Evolutionary conservation across 2,888 invertebrate genomes (phyloP).

Genomic region (Liopterus haemorrhoidalis): DNA sequence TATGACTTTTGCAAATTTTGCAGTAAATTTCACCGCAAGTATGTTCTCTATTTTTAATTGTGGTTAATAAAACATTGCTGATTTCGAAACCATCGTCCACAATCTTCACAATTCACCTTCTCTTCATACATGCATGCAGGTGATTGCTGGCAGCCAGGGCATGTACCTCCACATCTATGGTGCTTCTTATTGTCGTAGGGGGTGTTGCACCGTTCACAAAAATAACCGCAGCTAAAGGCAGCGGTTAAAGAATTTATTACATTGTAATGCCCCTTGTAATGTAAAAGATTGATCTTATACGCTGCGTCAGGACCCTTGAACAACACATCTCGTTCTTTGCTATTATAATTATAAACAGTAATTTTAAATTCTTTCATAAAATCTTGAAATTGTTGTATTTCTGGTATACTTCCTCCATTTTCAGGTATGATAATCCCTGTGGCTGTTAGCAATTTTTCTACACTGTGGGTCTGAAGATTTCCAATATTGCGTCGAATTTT

Average conservation of each 20-base stretch:
- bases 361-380: slow-evolving; percentile 22
- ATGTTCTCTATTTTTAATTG: slow-evolving; percentile 8
- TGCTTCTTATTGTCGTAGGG: slow-evolving; percentile 24
- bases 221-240: slow-evolving; percentile 30
- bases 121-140: too few relatives aligned
- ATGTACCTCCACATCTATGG: too few relatives aligned
- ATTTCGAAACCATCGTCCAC: slow-evolving; percentile 20
- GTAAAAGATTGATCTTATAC: slow-evolving; percentile 27
- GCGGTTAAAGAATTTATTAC: slow-evolving; percentile 30
- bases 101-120: too few relatives aligned
- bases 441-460: too few relatives aligned
- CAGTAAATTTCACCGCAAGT: too few relatives aligned
- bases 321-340: slow-evolving; percentile 21
- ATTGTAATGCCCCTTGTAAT: slow-evolving; percentile 27
- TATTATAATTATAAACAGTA: slow-evolving; percentile 20
- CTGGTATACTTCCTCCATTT: slow-evolving; percentile 12
- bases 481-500: slow-evolving; percentile 16
- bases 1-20: slow-evolving; percentile 20
- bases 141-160: too few relatives aligned
- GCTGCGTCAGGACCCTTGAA: slow-evolving; percentile 12
- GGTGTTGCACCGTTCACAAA: slow-evolving; percentile 30
- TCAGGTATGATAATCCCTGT: slow-evolving; percentile 14
- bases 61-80: slow-evolving; percentile 22
- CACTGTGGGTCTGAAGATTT: slow-evolving; percentile 5
- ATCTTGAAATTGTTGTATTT: slow-evolving; percentile 19